Base-by-base conservation (phyloP, 2,797 vertebrate genomes). In the Coendou prehensilis region DNA sequence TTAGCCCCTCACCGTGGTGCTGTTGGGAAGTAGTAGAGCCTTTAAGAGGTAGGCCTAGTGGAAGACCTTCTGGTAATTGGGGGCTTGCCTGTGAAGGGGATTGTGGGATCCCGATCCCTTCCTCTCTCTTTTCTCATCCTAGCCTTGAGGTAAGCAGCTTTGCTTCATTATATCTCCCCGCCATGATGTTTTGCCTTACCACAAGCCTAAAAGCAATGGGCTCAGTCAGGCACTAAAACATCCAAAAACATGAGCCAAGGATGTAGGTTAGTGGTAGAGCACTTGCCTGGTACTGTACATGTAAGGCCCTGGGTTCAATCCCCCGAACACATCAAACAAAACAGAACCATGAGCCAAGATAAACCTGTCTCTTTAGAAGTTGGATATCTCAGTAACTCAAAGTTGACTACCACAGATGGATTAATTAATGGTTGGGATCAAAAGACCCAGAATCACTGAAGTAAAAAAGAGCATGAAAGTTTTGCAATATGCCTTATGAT, bases 391-490 rank as follows among this genome's bases (percentile, higher is more conserved):
- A 82, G 57, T 30, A 37, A 28, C 78, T 82, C 57, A 75, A 57
- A 33, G 9, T 1, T 52, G 18, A 54, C 45, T 45, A 54, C n/a
- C 76, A 54, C n/a, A 76, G 59, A n/a, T 47, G 50, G n/a, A 50
- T 94, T 85, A 45, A 18, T n/a, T 75, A 63, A 50, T 17, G 28
- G 89, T 63, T 5, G 15, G 1, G 3, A 41, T 5, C 86, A 81
- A 56, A 3, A 17, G 41, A n/a, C 30, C 26, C 57, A 18, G 17
- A 23, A 64, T 52, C 63, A 33, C 61, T 89, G 33, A 90, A 92
- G 50, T 54, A 78, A 85, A 90, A 95, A 94, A 56, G 63, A 93
- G 5, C 30, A 89, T 18, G 13, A 78, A 87, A 81, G 17, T 4
- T 20, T 79, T 78, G 64, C 26, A 52, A 67, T 61, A 57, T 41